These are phyloP conservation scores for Phenganax subtilis DNA, from an alignment of 92 coral and sea anemone genomes.

Conservation along the genomic window DNA sequence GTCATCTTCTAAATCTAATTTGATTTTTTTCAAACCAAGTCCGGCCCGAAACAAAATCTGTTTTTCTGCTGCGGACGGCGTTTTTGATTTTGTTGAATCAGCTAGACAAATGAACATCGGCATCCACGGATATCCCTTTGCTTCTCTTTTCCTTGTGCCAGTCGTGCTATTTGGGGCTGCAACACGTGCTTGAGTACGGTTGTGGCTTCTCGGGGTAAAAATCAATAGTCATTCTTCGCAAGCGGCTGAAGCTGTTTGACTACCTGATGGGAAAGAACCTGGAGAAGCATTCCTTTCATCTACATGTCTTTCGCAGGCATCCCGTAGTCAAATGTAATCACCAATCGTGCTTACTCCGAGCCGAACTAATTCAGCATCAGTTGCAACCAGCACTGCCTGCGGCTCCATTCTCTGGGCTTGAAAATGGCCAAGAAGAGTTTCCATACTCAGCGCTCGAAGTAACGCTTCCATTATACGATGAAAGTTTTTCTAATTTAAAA, in stretches of 20 bases:
- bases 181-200: neutral
- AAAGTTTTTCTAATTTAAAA: too few species aligned
- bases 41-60: slow-evolving; percentile 15
- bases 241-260: too few species aligned
- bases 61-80: neutral
- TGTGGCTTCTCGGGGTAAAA: too few species aligned
- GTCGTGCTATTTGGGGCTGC: neutral
- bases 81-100: neutral
- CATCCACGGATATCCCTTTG: neutral
- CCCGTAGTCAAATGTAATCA: neutral
- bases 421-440: neutral
- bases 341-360: neutral
- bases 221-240: too few species aligned
- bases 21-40: slow-evolving; percentile 42
- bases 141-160: neutral
- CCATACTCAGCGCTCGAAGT: slow-evolving; percentile 7
- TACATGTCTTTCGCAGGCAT: too few species aligned
- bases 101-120: slow-evolving; percentile 24
- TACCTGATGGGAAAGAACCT: too few species aligned
- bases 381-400: neutral
- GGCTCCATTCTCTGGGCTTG: neutral
- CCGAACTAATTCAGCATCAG: neutral
- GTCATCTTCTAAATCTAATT: neutral
- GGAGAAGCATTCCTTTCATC: too few species aligned
- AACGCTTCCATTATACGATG: neutral